Evolutionary conservation across 2,797 vertebrate species (phyloP).

Genomic region (Myripristis murdjan): DNA sequence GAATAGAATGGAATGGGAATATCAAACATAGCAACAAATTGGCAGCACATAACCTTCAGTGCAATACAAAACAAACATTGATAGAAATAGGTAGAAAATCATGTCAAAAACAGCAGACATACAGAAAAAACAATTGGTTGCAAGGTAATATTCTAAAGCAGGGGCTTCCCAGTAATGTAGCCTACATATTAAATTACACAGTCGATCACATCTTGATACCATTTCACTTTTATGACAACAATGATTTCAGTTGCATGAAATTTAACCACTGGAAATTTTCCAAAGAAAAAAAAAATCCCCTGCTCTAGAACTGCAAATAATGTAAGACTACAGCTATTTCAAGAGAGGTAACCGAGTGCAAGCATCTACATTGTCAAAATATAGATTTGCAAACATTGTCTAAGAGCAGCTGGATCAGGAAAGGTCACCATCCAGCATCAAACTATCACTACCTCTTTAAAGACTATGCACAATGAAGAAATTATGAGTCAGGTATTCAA

Average conservation of each 20-base stretch:
- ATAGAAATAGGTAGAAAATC: neutral
- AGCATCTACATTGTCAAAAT: neutral
- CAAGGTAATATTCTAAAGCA: constrained; percentile 31
- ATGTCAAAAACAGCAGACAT: constrained; percentile 1
- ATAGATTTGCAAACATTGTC: neutral
- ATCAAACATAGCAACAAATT: neutral
- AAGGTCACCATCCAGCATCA: neutral
- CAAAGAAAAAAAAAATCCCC: neutral
- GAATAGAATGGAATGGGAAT: neutral
- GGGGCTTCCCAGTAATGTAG: constrained; percentile 10
- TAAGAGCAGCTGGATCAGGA: neutral
- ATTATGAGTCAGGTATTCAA: neutral
- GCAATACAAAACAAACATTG: constrained; percentile 19
- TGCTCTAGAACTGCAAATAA: constrained; percentile 27
- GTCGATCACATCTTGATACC: neutral
- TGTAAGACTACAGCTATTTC: neutral
- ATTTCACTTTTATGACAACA: neutral
- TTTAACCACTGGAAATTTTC: neutral
- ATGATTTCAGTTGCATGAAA: neutral
- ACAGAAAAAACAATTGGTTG: neutral
- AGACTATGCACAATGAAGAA: too few relatives aligned
- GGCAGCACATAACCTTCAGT: neutral
- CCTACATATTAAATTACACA: neutral
- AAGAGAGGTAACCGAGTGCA: neutral
- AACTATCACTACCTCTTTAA: neutral